These are phyloP conservation scores for Piprites chloris DNA, from an alignment of 2,113 vertebrate genomes.

Conservation along the genomic window DNA sequence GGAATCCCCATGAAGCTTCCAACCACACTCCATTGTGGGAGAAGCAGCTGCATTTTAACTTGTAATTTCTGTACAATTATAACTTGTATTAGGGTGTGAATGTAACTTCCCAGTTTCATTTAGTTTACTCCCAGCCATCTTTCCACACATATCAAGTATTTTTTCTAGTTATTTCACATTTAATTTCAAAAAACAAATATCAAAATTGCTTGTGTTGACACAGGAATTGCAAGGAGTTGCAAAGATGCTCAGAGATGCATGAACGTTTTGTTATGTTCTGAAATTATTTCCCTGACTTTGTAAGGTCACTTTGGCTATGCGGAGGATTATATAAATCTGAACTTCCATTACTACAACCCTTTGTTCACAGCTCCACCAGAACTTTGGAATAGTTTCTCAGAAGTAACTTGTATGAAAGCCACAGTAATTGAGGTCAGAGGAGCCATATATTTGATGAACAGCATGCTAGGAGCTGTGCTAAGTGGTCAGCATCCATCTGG, in stretches of 20 bases:
- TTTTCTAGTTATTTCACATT: not conserved
- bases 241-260: not conserved
- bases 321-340: constrained; percentile 37
- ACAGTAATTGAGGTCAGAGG: constrained; percentile 59
- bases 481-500: constrained; percentile 11
- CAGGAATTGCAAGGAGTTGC: not conserved
- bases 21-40: not conserved
- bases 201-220: not conserved
- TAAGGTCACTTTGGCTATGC: not conserved
- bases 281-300: not conserved
- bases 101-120: not conserved
- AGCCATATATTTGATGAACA: not conserved
- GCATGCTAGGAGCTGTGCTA: not conserved
- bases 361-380: not conserved
- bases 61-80: not conserved
- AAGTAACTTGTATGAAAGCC: not conserved
- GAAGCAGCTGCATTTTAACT: not conserved
- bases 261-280: not conserved
- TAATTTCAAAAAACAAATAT: not conserved
- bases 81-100: not conserved
- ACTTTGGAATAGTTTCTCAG: constrained; percentile 18
- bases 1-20: not conserved
- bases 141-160: not conserved
- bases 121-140: not conserved
- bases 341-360: not conserved